A percentile compares a stretch with the other conserved stretches of the same genome.
These are phyloP conservation scores for Papilio polytes DNA, from an alignment of 1,140 invertebrate species.

Conservation along the genomic window DNA sequence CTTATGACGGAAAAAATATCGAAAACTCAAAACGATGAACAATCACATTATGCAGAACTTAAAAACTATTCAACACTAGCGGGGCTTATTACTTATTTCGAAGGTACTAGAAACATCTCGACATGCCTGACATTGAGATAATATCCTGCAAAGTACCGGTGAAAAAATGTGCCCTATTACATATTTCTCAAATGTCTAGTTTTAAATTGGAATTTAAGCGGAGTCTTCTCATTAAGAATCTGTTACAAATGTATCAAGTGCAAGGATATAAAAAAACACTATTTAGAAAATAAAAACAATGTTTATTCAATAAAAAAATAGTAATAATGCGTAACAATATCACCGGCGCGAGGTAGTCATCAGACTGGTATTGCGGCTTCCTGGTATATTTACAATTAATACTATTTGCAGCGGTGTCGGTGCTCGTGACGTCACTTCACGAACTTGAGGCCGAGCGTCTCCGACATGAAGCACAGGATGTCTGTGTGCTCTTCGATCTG, in stretches of 20 bases:
- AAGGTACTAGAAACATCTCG: no score
- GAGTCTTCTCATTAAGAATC: no score
- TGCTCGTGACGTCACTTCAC: slow-evolving; percentile 69
- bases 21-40: no score
- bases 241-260: not conserved
- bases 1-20: no score
- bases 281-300: slow-evolving; percentile 74
- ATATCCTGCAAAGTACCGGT: no score
- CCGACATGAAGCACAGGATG: slow-evolving; percentile 94
- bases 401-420: slow-evolving; percentile 64
- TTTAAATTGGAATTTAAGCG: no score
- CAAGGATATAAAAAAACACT: slow-evolving; percentile 37
- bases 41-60: no score
- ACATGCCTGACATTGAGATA: no score
- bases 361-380: slow-evolving; percentile 54
- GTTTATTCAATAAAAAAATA: slow-evolving; percentile 78
- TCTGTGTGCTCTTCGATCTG: slow-evolving; percentile 96
- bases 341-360: slow-evolving; percentile 77
- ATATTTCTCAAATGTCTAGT: no score
- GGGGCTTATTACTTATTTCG: no score
- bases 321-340: slow-evolving; percentile 81
- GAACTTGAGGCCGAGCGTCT: slow-evolving; percentile 89
- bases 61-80: no score
- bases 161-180: no score
- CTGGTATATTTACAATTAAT: slow-evolving; percentile 76